phyloP scores from a whole-genome alignment of 2,888 invertebrate species.

The Neoscelio sp. region DNA sequence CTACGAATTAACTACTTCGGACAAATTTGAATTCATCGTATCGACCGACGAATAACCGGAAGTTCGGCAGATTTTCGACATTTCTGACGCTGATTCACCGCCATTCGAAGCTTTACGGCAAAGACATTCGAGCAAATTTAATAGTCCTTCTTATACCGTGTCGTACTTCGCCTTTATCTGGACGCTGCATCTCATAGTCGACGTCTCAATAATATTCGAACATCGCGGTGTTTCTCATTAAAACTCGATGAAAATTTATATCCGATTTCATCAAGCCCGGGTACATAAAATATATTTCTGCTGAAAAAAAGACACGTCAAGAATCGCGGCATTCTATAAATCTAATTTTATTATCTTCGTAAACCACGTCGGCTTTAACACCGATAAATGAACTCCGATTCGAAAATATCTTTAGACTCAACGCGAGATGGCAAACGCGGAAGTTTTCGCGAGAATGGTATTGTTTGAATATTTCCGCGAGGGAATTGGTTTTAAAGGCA shows the following conservation, averaged over 20 bases:
- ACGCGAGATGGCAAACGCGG: neutral
- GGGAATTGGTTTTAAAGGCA: too few relatives aligned
- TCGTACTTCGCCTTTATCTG: slow-evolving; percentile 6
- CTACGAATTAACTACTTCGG: too few relatives aligned
- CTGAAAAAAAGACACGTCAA: slow-evolving; percentile 13
- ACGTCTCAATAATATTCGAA: slow-evolving; percentile 37
- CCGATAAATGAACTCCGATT: slow-evolving; percentile 1
- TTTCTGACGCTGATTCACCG: too few relatives aligned
- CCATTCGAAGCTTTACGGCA: too few relatives aligned
- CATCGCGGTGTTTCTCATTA: slow-evolving; percentile 30
- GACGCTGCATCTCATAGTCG: slow-evolving; percentile 17
- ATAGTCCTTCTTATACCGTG: neutral
- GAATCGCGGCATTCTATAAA: neutral
- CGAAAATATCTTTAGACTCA: neutral
- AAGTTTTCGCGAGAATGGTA: too few relatives aligned
- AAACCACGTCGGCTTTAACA: slow-evolving; percentile 1
- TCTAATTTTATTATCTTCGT: slow-evolving; percentile 6
- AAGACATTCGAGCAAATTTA: slow-evolving; percentile 9
- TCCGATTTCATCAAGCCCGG: slow-evolving; percentile 27
- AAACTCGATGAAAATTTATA: slow-evolving; percentile 42
- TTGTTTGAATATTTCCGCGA: too few relatives aligned
- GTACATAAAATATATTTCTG: slow-evolving; percentile 32
- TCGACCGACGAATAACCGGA: too few relatives aligned
- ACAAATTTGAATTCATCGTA: too few relatives aligned
- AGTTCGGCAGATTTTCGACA: too few relatives aligned